Conservation (phyloP, 2,888 invertebrate species). For the Cecidostiba fungosa region DNA sequence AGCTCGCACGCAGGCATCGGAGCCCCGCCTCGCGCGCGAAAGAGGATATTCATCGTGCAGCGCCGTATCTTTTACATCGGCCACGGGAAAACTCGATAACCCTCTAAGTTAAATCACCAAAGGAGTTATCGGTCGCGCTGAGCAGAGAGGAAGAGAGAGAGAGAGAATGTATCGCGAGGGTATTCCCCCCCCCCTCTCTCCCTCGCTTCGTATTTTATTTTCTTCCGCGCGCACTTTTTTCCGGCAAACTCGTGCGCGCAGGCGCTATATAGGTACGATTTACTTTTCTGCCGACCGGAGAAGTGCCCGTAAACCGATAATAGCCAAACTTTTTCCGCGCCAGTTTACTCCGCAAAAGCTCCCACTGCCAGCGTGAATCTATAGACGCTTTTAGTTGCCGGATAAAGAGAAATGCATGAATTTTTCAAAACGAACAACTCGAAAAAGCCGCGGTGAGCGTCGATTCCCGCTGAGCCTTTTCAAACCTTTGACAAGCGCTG, state of each 20-base stretch:
- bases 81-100: conserved; percentile 68
- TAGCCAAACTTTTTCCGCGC: conserved; percentile 51
- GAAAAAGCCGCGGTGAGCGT: neutral
- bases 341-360: neutral
- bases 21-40: conserved; percentile 17
- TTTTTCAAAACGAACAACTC: neutral
- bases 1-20: neutral
- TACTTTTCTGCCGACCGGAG: conserved; percentile 25
- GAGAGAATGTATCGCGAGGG: conserved; percentile 61
- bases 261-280: conserved; percentile 23
- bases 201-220: conserved; percentile 7
- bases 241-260: neutral
- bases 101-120: conserved; percentile 66
- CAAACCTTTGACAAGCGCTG: conserved; percentile 19
- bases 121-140: conserved; percentile 66
- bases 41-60: conserved; percentile 59
- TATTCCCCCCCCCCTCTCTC: conserved; percentile 6
- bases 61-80: conserved; percentile 67
- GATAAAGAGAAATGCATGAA: conserved; percentile 1
- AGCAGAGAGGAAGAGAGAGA: neutral
- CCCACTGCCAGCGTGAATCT: neutral
- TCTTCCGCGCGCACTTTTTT: neutral
- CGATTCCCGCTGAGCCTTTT: neutral
- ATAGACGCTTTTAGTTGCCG: neutral
- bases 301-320: conserved; percentile 53